A percentile compares a stretch with the other conserved stretches of the same genome.
Evolutionary conservation across 1,140 invertebrate genomes (phyloP).

Genomic region (Patella vulgata): DNA sequence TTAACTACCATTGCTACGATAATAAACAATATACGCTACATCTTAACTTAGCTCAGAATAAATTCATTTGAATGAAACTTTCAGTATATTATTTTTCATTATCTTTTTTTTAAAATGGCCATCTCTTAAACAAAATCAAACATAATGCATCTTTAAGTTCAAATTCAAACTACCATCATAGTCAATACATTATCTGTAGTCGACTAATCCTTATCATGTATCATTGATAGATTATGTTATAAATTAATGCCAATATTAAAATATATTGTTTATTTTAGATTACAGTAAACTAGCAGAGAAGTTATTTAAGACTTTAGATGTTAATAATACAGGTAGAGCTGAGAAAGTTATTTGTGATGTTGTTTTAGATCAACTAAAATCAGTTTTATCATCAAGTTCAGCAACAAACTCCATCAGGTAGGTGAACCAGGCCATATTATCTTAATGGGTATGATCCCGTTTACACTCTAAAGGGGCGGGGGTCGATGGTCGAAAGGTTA

Average conservation of each 20-base stretch:
- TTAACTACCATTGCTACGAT: no score
- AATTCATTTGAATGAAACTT: no score
- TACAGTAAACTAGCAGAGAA: constrained; percentile 38
- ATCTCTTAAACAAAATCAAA: no score
- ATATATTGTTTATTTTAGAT: constrained; percentile 35
- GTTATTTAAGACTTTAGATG: constrained; percentile 46
- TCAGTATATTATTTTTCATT: no score
- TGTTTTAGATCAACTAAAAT: constrained; percentile 46
- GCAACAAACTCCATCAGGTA: constrained; percentile 16
- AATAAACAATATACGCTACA: no score
- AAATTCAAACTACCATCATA: no score
- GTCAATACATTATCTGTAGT: not conserved
- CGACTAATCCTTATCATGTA: not conserved
- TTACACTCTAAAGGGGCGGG: no score
- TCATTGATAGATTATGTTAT: not conserved
- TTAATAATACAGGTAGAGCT: constrained; percentile 45
- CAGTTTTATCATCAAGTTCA: constrained; percentile 43
- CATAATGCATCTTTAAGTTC: no score
- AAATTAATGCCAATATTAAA: not conserved
- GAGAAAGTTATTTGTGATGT: constrained; percentile 51
- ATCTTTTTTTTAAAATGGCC: no score
- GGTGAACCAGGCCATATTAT: not conserved
- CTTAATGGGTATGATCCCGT: not conserved
- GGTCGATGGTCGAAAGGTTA: not conserved
- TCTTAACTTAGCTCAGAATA: no score